Evolutionary conservation across 2,888 invertebrate species (phyloP).

Genomic region (Trissoscelio sp.): DNA sequence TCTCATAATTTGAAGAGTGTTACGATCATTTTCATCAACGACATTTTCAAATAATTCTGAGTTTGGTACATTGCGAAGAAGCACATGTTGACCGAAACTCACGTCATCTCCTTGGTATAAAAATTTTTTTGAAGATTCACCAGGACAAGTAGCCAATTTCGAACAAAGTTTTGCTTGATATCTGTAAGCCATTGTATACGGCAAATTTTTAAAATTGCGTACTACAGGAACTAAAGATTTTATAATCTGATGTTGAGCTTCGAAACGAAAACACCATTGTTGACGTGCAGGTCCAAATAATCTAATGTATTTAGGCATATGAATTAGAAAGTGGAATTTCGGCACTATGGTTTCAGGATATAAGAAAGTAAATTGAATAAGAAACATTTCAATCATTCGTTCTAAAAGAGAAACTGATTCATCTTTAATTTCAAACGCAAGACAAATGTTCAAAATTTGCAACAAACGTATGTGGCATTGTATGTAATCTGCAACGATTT

Average conservation of each 20-base stretch:
- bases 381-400: constrained; percentile 69
- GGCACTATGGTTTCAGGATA: constrained; percentile 63
- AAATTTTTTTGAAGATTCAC: constrained; percentile 15
- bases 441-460: constrained; percentile 20
- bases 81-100: neutral
- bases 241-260: constrained; percentile 66
- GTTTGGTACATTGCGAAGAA: neutral
- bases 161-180: constrained; percentile 64
- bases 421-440: constrained; percentile 35
- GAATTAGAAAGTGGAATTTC: constrained; percentile 69
- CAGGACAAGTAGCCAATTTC: neutral
- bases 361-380: constrained; percentile 48
- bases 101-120: constrained; percentile 37
- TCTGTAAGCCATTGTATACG: neutral
- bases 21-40: constrained; percentile 19
- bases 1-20: neutral
- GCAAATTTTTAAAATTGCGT: constrained; percentile 60
- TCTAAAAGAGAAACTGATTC: constrained; percentile 50
- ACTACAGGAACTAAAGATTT: constrained; percentile 64
- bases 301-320: constrained; percentile 60
- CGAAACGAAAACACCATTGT: constrained; percentile 70
- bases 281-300: constrained; percentile 65
- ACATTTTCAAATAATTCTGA: constrained; percentile 41
- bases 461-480: constrained; percentile 15
- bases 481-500: neutral